Evolutionary conservation across 2,113 vertebrate genomes (phyloP), one percentile per base, ranked within the genome.

Genomic region (Raphicerus campestris): DNA sequence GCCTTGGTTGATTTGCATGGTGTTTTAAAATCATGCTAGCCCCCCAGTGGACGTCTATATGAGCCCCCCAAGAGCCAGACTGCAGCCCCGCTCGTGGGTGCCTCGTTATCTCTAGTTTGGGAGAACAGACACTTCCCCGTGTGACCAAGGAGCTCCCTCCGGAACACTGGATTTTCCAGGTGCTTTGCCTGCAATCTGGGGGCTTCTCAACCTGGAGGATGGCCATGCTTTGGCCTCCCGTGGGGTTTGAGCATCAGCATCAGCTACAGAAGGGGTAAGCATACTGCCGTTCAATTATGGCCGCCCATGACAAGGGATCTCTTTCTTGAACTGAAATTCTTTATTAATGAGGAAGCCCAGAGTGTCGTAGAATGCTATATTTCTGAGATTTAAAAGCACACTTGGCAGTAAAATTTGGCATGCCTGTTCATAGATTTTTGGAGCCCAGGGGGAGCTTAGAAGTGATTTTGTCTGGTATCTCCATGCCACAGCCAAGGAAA

Each of bases 21-120:
- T 32, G 3, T 89, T 85, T 81, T 20, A 24, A 42, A 47, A 5
- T 49, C 60, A 56, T 42, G 56, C 81, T 32, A 58, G 80, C 47
- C 24, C 17, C 4, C 0, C 9, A 6, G 3, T 0, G 51, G 42
- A 4, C 6, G 0, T 3, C 9, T 49, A 3, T 1, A 0, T 3
- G 11, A 49, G 15, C 49, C 20, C 0, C 66, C 3, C 0, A 32
- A 80, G 56, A 73, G 63, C 22, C 75, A 63, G 1, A 4, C 70
- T 32, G 32, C 6, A 16, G 24, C 8, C 26, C 32, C 1, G 9
- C 14, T 53, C 53, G 11, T 0, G 2, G 6, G 39, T 4, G 4
- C 2, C 61, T 20, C 0, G 15, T 61, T 56, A 51, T 63, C 87
- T 89, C 1, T 0, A 32, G 78, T 55, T 32, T 4, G 7, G 2